Percentiles rank a stretch among this genome's conserved stretches.
These are phyloP conservation scores for Eulemur coronatus DNA, from an alignment of 2,797 vertebrate species.

Conservation along the genomic window DNA sequence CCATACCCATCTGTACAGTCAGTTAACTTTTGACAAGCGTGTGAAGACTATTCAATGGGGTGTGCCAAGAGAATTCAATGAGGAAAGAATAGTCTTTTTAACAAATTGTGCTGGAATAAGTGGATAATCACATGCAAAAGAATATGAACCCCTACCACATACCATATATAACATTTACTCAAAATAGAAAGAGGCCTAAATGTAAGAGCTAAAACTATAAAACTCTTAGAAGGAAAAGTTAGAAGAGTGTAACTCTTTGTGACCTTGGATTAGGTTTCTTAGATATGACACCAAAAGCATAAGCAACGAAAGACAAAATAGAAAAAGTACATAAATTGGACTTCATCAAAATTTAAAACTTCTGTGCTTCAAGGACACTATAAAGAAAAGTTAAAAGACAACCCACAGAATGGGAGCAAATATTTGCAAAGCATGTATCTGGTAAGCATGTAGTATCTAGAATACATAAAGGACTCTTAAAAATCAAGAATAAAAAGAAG, in stretches of 20 bases:
- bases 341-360: slow-evolving; percentile 25
- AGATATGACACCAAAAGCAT: neutral
- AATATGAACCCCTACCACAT: neutral
- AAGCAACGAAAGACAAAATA: neutral
- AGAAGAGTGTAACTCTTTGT: neutral
- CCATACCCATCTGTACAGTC: neutral
- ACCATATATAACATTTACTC: neutral
- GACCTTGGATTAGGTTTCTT: neutral
- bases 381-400: neutral
- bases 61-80: neutral
- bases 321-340: neutral
- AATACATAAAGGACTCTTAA: neutral
- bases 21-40: neutral
- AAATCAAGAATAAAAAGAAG: neutral
- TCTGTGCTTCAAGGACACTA: neutral
- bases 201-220: neutral
- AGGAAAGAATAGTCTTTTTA: neutral
- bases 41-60: neutral
- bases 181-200: neutral
- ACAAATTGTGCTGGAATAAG: neutral
- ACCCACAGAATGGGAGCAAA: neutral
- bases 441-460: neutral
- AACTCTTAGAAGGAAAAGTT: neutral
- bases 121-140: neutral
- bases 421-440: neutral